Percentiles rank a stretch among this genome's conserved stretches.
phyloP scores from a whole-genome alignment of 2,888 invertebrate species.

The Limnephilus lunatus region DNA sequence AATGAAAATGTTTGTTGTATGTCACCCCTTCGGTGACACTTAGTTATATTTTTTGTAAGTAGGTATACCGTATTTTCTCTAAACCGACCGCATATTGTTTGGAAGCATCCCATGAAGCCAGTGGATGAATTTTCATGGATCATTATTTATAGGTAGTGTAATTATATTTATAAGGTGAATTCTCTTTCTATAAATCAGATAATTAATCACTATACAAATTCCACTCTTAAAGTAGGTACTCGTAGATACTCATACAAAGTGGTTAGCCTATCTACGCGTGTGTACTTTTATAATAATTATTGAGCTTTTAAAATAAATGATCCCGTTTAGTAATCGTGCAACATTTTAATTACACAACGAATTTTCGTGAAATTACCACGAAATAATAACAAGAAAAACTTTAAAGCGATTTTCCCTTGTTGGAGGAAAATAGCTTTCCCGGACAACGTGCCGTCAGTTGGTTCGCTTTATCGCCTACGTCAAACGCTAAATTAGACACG shows the following conservation, averaged over 20 bases:
- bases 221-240: no score
- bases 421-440: conserved; percentile 11
- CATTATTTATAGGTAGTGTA: no score
- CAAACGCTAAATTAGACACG: not conserved
- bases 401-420: not conserved
- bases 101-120: no score
- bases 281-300: not conserved
- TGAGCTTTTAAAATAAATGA: not conserved
- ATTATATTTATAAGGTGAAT: no score
- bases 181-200: not conserved
- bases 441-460: not conserved
- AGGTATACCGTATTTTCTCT: no score
- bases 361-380: conserved; percentile 5
- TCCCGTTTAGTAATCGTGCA: not conserved
- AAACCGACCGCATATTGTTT: no score
- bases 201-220: not conserved
- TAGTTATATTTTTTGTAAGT: no score
- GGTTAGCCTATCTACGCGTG: not conserved
- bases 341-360: not conserved
- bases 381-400: conserved; percentile 20
- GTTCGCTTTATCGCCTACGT: not conserved
- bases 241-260: no score
- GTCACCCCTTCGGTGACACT: no score
- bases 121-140: no score
- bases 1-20: no score